phyloP scores from a whole-genome alignment of 1,140 invertebrate genomes.

The Bombus breviceps region DNA sequence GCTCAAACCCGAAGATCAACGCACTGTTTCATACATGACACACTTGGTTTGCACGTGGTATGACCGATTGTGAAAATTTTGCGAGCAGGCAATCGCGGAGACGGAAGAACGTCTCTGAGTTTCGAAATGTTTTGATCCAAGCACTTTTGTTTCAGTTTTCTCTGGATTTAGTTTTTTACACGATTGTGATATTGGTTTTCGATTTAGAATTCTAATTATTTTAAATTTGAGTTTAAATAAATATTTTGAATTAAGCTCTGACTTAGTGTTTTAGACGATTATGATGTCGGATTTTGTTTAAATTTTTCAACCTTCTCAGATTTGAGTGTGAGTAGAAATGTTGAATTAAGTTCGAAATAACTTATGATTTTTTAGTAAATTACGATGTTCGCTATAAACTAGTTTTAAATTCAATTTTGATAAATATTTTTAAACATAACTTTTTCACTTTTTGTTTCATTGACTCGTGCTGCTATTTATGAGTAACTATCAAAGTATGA shows the following conservation, averaged over 20 bases:
- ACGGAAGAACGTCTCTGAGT: neutral
- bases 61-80: slow-evolving; percentile 54
- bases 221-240: too few species aligned
- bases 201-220: neutral
- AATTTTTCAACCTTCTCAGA: neutral
- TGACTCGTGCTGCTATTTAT: too few species aligned
- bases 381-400: neutral
- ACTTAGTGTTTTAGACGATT: neutral
- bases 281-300: neutral
- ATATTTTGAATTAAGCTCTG: neutral
- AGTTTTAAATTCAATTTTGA: too few species aligned
- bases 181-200: neutral
- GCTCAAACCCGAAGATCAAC: slow-evolving; percentile 54
- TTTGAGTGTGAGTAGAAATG: neutral
- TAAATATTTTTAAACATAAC: too few species aligned
- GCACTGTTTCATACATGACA: slow-evolving; percentile 52
- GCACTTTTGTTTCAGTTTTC: neutral
- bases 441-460: neutral
- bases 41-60: slow-evolving; percentile 13
- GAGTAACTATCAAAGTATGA: neutral
- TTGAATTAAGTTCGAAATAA: neutral
- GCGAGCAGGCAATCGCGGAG: slow-evolving; percentile 11
- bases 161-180: neutral
- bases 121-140: neutral
- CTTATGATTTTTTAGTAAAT: neutral